phyloP scores from a whole-genome alignment of 2,888 invertebrate genomes.

The Periphyllus acericola region DNA sequence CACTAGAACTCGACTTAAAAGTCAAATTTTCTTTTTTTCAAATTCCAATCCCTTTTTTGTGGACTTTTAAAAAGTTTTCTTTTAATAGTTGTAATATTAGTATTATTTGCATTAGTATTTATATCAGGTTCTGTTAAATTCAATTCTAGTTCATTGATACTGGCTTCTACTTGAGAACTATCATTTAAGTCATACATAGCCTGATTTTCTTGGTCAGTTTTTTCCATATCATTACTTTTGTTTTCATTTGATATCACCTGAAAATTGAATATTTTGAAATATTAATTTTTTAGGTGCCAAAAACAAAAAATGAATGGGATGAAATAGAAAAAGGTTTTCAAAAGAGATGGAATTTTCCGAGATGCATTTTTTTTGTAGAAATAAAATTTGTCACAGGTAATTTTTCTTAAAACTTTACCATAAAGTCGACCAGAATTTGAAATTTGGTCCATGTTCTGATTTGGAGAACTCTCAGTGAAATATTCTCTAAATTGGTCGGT shows the following conservation, averaged over 20 bases:
- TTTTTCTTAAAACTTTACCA: too few species aligned
- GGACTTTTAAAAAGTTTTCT: constrained; percentile 32
- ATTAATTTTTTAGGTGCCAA: constrained; percentile 19
- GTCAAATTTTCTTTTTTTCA: constrained; percentile 21
- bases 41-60: constrained; percentile 27
- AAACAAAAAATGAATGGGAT: constrained; percentile 16
- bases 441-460: too few species aligned
- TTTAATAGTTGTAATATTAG: constrained; percentile 22
- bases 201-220: constrained; percentile 18
- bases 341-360: constrained; percentile 49
- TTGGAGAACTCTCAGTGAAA: too few species aligned
- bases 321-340: constrained; percentile 36
- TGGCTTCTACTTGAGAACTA: constrained; percentile 34
- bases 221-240: constrained; percentile 35
- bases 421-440: constrained; percentile 33
- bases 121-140: constrained; percentile 10
- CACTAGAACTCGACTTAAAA: constrained; percentile 26
- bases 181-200: constrained; percentile 16
- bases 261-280: constrained; percentile 12
- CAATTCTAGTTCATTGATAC: constrained; percentile 28
- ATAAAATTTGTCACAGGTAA: too few species aligned
- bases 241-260: constrained; percentile 39
- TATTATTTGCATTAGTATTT: constrained; percentile 17
- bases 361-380: constrained; percentile 12
- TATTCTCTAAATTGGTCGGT: too few species aligned